Percentiles rank a stretch among this genome's conserved stretches.
Conservation (phyloP, 2,113 vertebrate species). For the Sigmodon hispidus region DNA sequence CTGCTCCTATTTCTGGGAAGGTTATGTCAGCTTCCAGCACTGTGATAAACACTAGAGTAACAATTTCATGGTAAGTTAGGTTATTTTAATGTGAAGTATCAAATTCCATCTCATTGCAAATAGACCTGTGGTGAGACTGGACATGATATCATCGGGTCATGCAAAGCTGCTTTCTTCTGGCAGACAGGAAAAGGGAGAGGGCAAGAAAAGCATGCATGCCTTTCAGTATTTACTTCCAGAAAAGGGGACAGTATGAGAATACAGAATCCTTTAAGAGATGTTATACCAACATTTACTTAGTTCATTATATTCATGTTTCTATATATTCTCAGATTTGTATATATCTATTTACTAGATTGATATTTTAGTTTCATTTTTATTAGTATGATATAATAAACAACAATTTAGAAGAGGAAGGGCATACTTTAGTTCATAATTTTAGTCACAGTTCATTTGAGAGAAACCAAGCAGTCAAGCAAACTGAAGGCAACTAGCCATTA, state of each 20-base stretch:
- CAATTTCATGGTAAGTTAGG: not conserved
- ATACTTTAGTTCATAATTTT: not conserved
- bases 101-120: not conserved
- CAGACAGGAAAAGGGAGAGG: not conserved
- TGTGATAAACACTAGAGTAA: not conserved
- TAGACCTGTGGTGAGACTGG: too few relatives aligned
- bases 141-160: fast-evolving
- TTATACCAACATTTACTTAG: not conserved
- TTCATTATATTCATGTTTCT: not conserved
- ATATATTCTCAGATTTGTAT: too few relatives aligned
- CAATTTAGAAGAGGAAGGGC: not conserved
- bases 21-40: not conserved
- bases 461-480: not conserved
- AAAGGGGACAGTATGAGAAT: not conserved
- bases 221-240: not conserved
- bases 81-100: not conserved
- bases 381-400: too few relatives aligned
- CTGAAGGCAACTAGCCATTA: too few relatives aligned
- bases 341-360: not conserved
- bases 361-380: not conserved
- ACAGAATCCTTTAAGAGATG: too few relatives aligned
- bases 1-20: not conserved
- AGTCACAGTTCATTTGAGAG: too few relatives aligned
- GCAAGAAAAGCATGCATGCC: not conserved
- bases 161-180: not conserved